Evolutionary conservation across 2,797 vertebrate genomes (phyloP), one percentile per base, ranked within the genome.

Genomic region (Pangasius macronema): DNA sequence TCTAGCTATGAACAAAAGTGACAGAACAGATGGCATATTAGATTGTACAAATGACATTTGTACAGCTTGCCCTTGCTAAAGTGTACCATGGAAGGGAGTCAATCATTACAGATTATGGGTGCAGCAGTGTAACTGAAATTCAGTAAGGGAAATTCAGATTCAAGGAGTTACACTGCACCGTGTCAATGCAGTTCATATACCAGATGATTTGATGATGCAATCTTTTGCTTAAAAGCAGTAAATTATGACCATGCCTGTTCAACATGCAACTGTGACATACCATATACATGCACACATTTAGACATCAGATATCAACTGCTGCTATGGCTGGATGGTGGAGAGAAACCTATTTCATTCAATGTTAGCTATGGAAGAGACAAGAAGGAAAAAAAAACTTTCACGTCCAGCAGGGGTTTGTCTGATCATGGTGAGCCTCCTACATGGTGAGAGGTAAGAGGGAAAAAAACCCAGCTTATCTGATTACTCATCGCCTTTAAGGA

Each of bases 401-500:
- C 16, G 2, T 75, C 1, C n/a, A 53, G 24, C 27, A 76, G 46
- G 27, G 13, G 27, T 49, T 79, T 57, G 76, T 57, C 51, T 79
- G 76, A 79, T 24, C 10, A 57, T 24, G 55, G 53, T 59, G 33
- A 80, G 55, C 53, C 77, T 80, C 51, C 77, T 80, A 80, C 55
- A 6, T 59, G 33, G 77, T 80, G 53, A 80, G 53, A 80, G 33
- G 77, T 80, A 59, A 59, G 18, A 79, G 76, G 30, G 24, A 0
- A 18, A 49, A 42, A 53, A 68, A 46, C 11, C 24, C 73, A 51
- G 51, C 20, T 57, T 57, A 77, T 57, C 10, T 57, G 76, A 79
- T 79, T 79, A 79, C 76, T 79, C 76, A 79, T 53, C 14, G 30
- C 53, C 53, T 79, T 57, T 79, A 57, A 57, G 9, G 30, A 79